Evolutionary conservation across 2,797 vertebrate species (phyloP).

Genomic region (Buceros bicornis): DNA sequence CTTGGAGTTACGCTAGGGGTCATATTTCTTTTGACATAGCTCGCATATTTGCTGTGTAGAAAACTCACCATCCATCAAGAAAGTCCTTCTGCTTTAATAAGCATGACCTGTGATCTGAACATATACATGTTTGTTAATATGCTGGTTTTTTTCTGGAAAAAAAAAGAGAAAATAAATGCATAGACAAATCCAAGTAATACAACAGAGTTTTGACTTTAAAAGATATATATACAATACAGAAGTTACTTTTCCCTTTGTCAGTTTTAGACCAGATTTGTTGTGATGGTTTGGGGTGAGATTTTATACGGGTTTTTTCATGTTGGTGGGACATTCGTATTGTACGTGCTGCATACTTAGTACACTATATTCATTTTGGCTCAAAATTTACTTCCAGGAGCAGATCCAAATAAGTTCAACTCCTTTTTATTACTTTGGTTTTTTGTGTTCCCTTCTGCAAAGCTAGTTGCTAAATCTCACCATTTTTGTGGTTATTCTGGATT

Average conservation of each 20-base stretch:
- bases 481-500: neutral
- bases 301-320: neutral
- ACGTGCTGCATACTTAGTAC: neutral
- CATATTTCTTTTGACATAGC: neutral
- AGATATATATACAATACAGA: neutral
- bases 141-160: neutral
- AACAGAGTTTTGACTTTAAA: neutral
- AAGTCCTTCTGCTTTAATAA: neutral
- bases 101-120: neutral
- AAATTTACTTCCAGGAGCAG: neutral
- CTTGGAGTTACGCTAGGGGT: neutral
- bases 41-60: neutral
- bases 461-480: neutral
- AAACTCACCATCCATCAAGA: neutral
- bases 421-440: neutral
- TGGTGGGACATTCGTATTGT: neutral
- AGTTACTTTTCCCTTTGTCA: neutral
- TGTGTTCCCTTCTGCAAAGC: neutral
- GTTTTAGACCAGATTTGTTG: neutral
- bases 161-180: neutral
- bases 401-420: slow-evolving; percentile 1
- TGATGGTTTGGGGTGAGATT: neutral
- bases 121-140: neutral
- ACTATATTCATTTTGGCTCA: slow-evolving; percentile 20
- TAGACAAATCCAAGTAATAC: neutral